Evolutionary conservation across 2,113 vertebrate species (phyloP), one percentile per base, ranked within the genome.

Genomic region (Vanacampus margaritifer): DNA sequence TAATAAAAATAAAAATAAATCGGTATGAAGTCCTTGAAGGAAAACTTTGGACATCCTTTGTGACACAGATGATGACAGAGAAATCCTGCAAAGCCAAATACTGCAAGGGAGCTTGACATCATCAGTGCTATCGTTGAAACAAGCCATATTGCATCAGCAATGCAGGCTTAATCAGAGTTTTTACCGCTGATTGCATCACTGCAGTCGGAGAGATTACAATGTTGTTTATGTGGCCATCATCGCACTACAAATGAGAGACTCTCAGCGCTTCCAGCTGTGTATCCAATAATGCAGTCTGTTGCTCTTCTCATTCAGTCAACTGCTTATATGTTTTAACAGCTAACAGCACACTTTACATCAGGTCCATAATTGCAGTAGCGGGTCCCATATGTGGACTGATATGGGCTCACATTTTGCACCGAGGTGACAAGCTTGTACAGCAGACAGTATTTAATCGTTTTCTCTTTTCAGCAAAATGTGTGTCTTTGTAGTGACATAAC

Each of bases 111-210:
- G 36, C 64, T 46, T 6, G 67, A 71, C 70, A 73, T 48, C 69
- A 62, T 61, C 21, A 13, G 56, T 0, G 58, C 69, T 37, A 60
- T 79, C 73, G 32, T 46, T 16, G 28, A 72, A 50, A 73, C 43
- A 2, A 70, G 67, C 64, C 28, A 23, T 5, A 13, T 73, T 74
- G 79, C 85, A 80, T 71, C 79, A 62, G 50, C 53, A 19, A 59
- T 13, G 48, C 59, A 50, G 45, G 46, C 74, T 78, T 72, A 28
- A 74, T 78, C 77, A 46, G 16, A 60, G 13, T 76, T 90, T 88
- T 88, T 87, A 87, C 79, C 62, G 48, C 80, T 75, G 85, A 87
- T 89, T 86, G 84, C 86, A 88, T 89, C 87, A 89, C 68, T 74
- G 78, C 81, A 79, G 83, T 82, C 54, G 54, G 67, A 68, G 73